Percentiles rank a stretch among this genome's conserved stretches.
Conservation (phyloP, 2,888 invertebrate species). For the Thyatira batis region DNA sequence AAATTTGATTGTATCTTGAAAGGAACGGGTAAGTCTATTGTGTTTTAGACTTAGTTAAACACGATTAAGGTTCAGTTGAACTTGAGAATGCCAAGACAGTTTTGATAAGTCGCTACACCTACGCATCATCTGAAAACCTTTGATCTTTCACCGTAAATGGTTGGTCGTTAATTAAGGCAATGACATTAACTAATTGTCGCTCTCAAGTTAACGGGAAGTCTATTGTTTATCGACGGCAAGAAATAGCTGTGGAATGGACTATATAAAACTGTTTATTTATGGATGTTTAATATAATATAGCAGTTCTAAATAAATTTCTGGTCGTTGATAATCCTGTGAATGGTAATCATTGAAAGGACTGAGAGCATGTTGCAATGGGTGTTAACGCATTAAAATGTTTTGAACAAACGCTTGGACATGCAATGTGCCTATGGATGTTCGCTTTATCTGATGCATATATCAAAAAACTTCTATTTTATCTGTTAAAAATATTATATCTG, state of each 20-base stretch:
- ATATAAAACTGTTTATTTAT: too few relatives aligned
- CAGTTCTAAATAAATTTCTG: too few relatives aligned
- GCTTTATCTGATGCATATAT: constrained; percentile 19
- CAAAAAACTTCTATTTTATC: not conserved
- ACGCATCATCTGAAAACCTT: not conserved
- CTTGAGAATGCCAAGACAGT: not conserved
- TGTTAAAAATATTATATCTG: not conserved
- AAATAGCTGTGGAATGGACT: too few relatives aligned
- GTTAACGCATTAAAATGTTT: constrained; percentile 40
- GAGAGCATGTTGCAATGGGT: constrained; percentile 54
- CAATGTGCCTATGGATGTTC: constrained; percentile 57
- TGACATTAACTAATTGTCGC: not conserved
- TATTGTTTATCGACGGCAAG: not conserved
- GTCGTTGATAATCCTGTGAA: constrained; percentile 26
- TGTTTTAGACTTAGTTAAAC: not conserved
- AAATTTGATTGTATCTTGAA: constrained; percentile 99
- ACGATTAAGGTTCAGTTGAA: not conserved
- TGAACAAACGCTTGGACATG: constrained; percentile 46
- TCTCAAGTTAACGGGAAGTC: not conserved
- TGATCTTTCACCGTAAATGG: not conserved
- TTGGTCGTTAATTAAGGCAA: not conserved
- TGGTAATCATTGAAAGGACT: constrained; percentile 17
- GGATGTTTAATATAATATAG: too few relatives aligned
- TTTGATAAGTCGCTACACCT: not conserved
- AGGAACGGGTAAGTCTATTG: constrained; percentile 83